Base-by-base conservation (phyloP, 1,140 invertebrate genomes). In the Alviniconcha marisindica region DNA sequence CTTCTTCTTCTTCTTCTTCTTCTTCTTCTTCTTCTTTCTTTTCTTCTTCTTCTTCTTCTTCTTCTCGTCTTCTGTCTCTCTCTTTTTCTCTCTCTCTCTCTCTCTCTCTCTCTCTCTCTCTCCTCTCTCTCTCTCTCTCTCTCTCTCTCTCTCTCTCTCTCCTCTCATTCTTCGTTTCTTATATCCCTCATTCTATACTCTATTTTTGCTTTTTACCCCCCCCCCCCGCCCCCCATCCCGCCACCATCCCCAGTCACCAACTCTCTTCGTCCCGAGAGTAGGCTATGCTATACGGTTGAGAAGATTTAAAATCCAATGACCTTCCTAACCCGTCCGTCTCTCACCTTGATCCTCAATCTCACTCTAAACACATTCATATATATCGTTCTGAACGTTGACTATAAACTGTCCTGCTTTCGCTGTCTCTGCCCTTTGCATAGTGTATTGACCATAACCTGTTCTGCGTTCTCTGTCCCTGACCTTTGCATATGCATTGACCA, bases 61-160 rank as follows among this genome's bases (percentile, higher is more conserved):
- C 3, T 73, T 4, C 40, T 48, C 40, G 28, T 38, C 60, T 5
- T 56, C 54, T 5, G 10, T 80, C 48, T 5, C 18, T 38, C 3
- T 31, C 21, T 56, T 14, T 28, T 31, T 38, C 1, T 54, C 51
- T 80, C 31, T 38, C 28, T 33, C 31, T n/a, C 54, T 31, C 15
- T 28, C 36, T 80, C 56, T 63, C 15, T 38, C 38, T 33, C 51
- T 54, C 28, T 31, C 31, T 60, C 77, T 80, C 54, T 54, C 31
- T 56, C 51, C 15, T 80, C 44, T 54, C 36, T 18, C 28, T 80
- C 51, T 51, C 24, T 54, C 14, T 51, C 54, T 78, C 31, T 36
- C 44, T 51, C 77, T 78, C 44, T 54, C 44, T 80, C 77, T 80
- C 36, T 54, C 31, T 54, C 73, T 74, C 42, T 44, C 42, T 74